Conservation (phyloP, 2,113 vertebrate genomes). For the Eulemur rufifrons region DNA sequence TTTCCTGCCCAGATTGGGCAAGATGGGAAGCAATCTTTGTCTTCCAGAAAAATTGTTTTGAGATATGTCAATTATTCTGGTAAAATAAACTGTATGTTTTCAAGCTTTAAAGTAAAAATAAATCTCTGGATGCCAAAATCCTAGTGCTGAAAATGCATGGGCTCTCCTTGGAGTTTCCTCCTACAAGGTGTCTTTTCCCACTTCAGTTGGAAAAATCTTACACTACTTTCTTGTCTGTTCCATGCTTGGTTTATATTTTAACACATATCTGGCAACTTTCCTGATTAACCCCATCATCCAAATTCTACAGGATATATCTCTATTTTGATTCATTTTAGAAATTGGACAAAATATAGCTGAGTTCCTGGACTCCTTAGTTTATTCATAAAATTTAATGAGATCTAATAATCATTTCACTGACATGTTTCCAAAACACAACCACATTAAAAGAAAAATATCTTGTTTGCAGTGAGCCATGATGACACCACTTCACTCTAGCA, state of each 20-base stretch:
- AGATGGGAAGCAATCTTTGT: background rate
- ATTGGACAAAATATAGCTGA: background rate
- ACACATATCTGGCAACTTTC: background rate
- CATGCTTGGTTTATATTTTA: background rate
- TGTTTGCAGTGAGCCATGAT: too few species aligned
- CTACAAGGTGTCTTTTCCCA: background rate
- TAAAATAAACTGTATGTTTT: background rate
- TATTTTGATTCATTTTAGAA: conserved; percentile 14
- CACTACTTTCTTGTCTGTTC: background rate
- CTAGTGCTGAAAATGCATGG: background rate
- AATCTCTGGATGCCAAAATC: background rate
- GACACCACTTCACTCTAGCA: too few species aligned
- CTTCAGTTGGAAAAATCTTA: background rate
- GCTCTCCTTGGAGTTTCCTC: background rate
- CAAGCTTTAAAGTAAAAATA: background rate
- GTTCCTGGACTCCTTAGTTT: background rate
- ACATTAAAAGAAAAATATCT: background rate
- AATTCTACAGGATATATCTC: background rate
- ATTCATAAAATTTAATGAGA: background rate
- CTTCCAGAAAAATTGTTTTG: background rate
- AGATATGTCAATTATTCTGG: background rate
- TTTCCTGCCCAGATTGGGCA: background rate
- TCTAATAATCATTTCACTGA: background rate
- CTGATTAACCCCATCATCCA: background rate
- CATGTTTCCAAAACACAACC: background rate